phyloP scores from a whole-genome alignment of 2,113 vertebrate species.

The Dipodomys merriami region DNA sequence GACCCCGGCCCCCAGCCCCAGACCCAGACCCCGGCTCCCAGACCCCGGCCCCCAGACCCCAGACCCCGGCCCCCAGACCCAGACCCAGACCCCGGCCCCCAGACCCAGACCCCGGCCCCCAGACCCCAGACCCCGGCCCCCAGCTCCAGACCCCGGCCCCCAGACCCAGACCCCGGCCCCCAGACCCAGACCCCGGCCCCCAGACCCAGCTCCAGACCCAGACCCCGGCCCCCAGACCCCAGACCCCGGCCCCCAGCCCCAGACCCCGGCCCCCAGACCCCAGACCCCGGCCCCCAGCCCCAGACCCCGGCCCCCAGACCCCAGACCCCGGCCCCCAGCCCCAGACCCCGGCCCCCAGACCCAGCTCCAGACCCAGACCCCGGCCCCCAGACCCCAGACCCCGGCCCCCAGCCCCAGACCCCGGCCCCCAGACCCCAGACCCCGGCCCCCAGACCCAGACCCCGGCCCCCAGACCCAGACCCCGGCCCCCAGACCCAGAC shows the following conservation, averaged over 20 bases:
- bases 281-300: background rate
- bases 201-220: too few species aligned
- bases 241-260: background rate
- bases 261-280: background rate
- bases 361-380: too few species aligned
- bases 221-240: too few species aligned
- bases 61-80: background rate
- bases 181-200: too few species aligned
- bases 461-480: too few species aligned
- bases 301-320: too few species aligned
- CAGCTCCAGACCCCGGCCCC: background rate
- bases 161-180: background rate
- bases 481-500: background rate
- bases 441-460: too few species aligned
- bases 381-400: background rate
- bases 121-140: too few species aligned
- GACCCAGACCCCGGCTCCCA: too few species aligned
- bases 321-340: background rate
- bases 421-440: too few species aligned
- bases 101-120: background rate
- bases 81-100: too few species aligned
- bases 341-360: background rate
- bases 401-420: background rate
- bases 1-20: too few species aligned
- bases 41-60: background rate